These are phyloP conservation scores for Litoditis marina DNA, from an alignment of 2,888 invertebrate genomes.

Conservation along the genomic window DNA sequence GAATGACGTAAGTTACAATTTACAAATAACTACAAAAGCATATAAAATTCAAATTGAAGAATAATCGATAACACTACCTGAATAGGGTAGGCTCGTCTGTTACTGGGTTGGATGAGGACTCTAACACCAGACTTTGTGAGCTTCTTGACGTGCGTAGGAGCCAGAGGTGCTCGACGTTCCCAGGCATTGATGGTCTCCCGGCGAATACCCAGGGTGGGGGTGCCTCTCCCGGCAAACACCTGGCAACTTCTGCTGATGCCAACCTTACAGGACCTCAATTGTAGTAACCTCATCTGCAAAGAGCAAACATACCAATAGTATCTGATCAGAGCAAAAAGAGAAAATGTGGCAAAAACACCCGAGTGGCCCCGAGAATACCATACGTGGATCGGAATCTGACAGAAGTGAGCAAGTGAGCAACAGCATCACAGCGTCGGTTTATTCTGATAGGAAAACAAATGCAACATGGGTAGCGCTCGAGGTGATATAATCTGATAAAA, in stretches of 20 bases:
- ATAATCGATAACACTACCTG: slow-evolving; percentile 68
- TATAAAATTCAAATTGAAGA: background rate
- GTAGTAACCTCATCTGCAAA: slow-evolving; percentile 1
- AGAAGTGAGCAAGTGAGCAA: too few relatives aligned
- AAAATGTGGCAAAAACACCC: background rate
- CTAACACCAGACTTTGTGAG: slow-evolving; percentile 83
- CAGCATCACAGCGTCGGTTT: too few relatives aligned
- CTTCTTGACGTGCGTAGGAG: slow-evolving; percentile 84
- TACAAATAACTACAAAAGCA: background rate
- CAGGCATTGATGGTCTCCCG: slow-evolving; percentile 67
- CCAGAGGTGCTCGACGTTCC: slow-evolving; percentile 83
- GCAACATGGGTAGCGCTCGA: too few relatives aligned
- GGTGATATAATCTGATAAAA: too few relatives aligned
- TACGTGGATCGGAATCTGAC: background rate
- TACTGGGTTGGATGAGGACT: slow-evolving; percentile 96
- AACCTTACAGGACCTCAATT: background rate
- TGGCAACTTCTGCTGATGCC: slow-evolving; percentile 5
- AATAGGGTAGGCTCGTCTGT: slow-evolving; percentile 93
- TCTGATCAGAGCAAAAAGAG: background rate
- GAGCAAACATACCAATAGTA: too few relatives aligned
- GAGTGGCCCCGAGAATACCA: background rate
- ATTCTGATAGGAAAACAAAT: too few relatives aligned
- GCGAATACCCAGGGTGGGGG: slow-evolving; percentile 55
- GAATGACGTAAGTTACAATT: too few relatives aligned
- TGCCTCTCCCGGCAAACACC: slow-evolving; percentile 19